Percentiles rank a stretch among this genome's conserved stretches.
Conservation (phyloP, 2,888 invertebrate genomes). For the Rutpela maculata region DNA sequence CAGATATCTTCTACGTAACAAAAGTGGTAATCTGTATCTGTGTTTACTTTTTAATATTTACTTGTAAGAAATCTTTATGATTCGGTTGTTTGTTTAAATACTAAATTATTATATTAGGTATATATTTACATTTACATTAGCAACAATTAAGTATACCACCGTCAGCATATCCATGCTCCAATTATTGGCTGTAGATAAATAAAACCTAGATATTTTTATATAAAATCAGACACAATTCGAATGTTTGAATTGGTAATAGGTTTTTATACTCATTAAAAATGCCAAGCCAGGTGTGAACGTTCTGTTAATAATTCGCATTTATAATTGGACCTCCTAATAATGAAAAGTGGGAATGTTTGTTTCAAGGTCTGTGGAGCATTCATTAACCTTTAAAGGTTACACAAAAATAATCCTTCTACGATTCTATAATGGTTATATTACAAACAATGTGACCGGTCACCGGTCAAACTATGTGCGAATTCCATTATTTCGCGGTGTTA, state of each 20-base stretch:
- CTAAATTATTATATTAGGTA: background rate
- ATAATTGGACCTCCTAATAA: conserved; percentile 61
- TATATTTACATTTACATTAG: conserved; percentile 11
- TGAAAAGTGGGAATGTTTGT: conserved; percentile 61
- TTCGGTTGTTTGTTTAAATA: conserved; percentile 11
- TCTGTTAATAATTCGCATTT: conserved; percentile 69
- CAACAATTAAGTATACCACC: conserved; percentile 4
- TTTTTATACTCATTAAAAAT: conserved; percentile 56
- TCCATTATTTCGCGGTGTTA: conserved; percentile 26
- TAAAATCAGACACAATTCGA: conserved; percentile 37
- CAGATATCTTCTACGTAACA: too few relatives aligned
- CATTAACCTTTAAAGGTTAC: conserved; percentile 73
- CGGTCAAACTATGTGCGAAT: conserved; percentile 22
- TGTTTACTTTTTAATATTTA: background rate
- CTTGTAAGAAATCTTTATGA: background rate
- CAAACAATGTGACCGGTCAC: conserved; percentile 7
- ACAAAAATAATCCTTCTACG: conserved; percentile 37
- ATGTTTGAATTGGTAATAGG: conserved; percentile 46
- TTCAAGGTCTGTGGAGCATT: conserved; percentile 72
- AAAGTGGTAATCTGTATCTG: background rate
- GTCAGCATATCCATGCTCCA: conserved; percentile 35
- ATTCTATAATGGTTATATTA: conserved; percentile 21
- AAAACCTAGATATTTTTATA: conserved; percentile 30
- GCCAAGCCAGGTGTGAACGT: conserved; percentile 66
- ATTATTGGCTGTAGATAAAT: conserved; percentile 28